Evolutionary conservation across 2,113 vertebrate genomes (phyloP).

Genomic region (Cynocephalus volans): DNA sequence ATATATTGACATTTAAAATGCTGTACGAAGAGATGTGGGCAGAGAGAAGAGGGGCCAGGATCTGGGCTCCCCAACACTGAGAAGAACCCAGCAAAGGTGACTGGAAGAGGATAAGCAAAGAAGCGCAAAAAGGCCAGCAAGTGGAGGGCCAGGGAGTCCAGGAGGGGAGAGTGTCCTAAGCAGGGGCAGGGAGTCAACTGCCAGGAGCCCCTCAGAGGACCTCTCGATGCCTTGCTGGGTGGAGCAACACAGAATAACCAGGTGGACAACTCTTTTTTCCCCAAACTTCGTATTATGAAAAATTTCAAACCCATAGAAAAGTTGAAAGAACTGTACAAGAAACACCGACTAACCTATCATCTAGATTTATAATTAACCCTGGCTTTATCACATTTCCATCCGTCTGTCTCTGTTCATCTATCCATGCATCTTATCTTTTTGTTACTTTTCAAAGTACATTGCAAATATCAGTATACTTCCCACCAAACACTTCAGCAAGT

Average conservation of each 20-base stretch:
- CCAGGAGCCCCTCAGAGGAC: background rate
- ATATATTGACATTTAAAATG: background rate
- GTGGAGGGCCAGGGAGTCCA: background rate
- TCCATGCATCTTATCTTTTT: background rate
- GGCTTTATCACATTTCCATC: background rate
- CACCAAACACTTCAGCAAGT: background rate
- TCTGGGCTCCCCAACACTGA: background rate
- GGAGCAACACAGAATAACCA: background rate
- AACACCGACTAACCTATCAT: background rate
- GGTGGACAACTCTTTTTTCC: background rate
- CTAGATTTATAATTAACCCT: background rate
- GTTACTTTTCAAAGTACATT: background rate
- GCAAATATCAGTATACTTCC: background rate
- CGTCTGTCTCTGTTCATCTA: background rate
- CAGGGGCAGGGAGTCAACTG: background rate
- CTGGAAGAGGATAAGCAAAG: background rate
- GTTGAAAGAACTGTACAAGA: background rate
- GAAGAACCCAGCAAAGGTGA: background rate
- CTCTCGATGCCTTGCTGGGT: background rate
- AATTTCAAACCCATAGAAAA: background rate
- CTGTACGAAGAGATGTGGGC: background rate
- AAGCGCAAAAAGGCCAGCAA: background rate
- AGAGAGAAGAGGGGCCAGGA: background rate
- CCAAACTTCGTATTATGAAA: background rate
- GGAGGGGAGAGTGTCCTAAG: background rate